Evolutionary conservation across 2,113 vertebrate genomes (phyloP).

Genomic region (Phalacrocorax carbo): DNA sequence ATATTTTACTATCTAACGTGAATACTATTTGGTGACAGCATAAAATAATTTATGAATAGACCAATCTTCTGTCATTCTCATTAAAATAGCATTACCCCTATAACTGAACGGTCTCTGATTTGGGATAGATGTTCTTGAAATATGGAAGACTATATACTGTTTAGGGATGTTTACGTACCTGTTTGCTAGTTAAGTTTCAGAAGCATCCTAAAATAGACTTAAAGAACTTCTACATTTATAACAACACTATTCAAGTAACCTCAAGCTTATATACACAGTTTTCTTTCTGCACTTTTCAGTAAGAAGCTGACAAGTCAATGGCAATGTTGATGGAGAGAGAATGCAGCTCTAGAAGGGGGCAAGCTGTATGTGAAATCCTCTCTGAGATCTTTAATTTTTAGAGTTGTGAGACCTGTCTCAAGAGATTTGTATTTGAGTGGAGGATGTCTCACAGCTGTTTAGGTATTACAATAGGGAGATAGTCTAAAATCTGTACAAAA

Average conservation of each 20-base stretch:
- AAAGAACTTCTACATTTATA: background rate
- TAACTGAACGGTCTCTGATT: background rate
- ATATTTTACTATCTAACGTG: background rate
- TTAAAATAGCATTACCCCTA: background rate
- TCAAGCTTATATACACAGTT: background rate
- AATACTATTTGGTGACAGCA: background rate
- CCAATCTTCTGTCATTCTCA: background rate
- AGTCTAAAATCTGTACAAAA: conserved; percentile 4
- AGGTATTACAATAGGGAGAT: background rate
- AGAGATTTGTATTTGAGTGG: background rate
- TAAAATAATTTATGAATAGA: background rate
- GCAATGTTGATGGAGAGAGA: background rate
- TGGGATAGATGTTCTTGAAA: background rate
- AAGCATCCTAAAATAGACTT: background rate
- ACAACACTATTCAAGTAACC: background rate
- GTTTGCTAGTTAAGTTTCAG: background rate
- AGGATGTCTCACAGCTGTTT: conserved; percentile 37
- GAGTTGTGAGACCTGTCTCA: background rate
- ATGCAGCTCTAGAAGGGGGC: background rate
- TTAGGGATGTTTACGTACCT: background rate
- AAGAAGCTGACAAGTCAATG: background rate
- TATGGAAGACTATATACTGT: background rate
- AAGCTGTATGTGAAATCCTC: background rate
- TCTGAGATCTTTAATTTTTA: background rate
- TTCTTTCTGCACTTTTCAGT: background rate